These are phyloP conservation scores for Genyomyrus donnyi DNA, from an alignment of 2,113 vertebrate species.

Conservation along the genomic window DNA sequence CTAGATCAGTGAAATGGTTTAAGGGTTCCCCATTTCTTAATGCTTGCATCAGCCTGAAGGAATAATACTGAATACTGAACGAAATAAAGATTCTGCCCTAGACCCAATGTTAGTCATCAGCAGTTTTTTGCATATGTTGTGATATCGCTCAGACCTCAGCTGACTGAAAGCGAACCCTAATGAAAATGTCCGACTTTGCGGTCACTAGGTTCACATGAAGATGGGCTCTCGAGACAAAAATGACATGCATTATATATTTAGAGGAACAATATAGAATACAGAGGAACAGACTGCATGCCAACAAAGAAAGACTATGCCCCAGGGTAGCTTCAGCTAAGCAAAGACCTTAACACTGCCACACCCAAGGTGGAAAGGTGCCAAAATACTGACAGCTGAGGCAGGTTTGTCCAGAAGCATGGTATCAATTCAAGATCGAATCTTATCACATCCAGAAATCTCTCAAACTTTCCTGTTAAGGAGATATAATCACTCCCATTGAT, in stretches of 20 bases:
- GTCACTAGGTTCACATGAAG: neutral
- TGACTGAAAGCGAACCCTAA: neutral
- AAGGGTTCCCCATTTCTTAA: neutral
- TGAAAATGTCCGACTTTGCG: neutral
- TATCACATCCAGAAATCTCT: neutral
- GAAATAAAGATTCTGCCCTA: neutral
- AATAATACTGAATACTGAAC: neutral
- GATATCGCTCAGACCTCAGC: neutral
- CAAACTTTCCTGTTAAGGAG: neutral
- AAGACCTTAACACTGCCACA: neutral
- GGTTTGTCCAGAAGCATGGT: neutral
- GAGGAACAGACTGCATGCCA: neutral
- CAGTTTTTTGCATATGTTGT: neutral
- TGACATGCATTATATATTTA: neutral
- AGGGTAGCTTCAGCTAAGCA: neutral
- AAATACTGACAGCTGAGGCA: neutral
- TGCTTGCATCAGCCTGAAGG: neutral
- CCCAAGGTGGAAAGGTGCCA: neutral
- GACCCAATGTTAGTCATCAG: neutral
- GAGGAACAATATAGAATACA: neutral
- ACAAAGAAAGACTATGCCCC: neutral
- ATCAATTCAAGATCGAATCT: neutral
- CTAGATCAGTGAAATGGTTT: neutral
- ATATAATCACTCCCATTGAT: neutral
- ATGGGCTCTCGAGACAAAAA: neutral